These are phyloP conservation scores for Drymodes brunneopygia DNA, from an alignment of 2,113 vertebrate genomes.

Conservation along the genomic window DNA sequence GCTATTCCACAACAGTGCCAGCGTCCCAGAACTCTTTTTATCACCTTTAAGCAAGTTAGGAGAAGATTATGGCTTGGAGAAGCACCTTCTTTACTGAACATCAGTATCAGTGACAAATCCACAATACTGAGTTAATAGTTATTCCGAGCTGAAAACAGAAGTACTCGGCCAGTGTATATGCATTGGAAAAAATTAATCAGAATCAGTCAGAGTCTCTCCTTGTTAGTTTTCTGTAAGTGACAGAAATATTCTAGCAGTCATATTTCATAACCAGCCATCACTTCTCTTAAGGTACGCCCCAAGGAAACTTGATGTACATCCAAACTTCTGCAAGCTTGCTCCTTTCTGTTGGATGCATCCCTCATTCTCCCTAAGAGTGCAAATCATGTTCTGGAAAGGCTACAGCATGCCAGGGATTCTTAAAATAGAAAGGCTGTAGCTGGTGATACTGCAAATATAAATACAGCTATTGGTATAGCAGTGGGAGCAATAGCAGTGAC, in stretches of 20 bases:
- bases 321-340: conserved; percentile 50
- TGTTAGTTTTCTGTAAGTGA: not conserved
- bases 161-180: not conserved
- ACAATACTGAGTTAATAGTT: not conserved
- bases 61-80: not conserved
- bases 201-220: not conserved
- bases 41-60: not conserved
- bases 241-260: not conserved
- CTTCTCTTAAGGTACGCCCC: conserved; percentile 5
- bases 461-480: not conserved
- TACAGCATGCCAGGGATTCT: conserved; percentile 24
- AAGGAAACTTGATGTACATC: conserved; percentile 61
- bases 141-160: not conserved
- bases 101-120: not conserved
- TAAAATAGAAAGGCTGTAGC: conserved; percentile 50
- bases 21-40: not conserved
- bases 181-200: not conserved
- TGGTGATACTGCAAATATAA: conserved; percentile 43
- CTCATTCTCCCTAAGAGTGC: conserved; percentile 22
- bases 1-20: not conserved
- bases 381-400: conserved; percentile 50
- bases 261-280: not conserved
- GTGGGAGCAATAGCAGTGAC: not conserved
- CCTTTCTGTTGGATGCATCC: conserved; percentile 35
- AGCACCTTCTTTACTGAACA: not conserved